These are phyloP conservation scores for Hozukius guyotensis DNA, from an alignment of 2,797 vertebrate genomes.

Conservation along the genomic window DNA sequence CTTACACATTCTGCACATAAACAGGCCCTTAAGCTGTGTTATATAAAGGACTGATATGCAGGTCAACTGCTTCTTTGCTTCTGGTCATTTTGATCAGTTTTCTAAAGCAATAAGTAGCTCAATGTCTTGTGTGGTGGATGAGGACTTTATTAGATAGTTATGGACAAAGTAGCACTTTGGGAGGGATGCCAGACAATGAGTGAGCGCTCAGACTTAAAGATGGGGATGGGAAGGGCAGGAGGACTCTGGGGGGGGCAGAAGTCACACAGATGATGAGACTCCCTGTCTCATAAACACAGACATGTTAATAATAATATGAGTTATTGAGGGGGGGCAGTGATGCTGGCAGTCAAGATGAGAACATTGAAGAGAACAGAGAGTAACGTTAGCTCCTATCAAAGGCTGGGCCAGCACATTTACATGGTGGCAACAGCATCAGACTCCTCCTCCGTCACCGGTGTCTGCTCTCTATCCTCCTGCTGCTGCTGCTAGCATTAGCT, in stretches of 20 bases:
- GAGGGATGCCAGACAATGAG: slow-evolving; percentile 65
- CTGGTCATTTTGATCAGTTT: not conserved
- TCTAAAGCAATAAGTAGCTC: not conserved
- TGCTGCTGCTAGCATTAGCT: not conserved
- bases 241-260: slow-evolving; percentile 12
- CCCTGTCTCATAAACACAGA: not conserved
- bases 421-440: slow-evolving; percentile 69
- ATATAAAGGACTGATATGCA: slow-evolving; percentile 29
- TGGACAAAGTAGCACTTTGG: slow-evolving; percentile 44
- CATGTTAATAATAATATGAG: not conserved
- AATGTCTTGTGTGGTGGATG: not conserved
- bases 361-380: slow-evolving; percentile 33
- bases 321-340: not conserved
- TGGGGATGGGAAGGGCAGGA: slow-evolving; percentile 28
- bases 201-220: slow-evolving; percentile 34
- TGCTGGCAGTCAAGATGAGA: not conserved
- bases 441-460: slow-evolving; percentile 79
- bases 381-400: slow-evolving; percentile 50
- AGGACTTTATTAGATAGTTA: slow-evolving; percentile 53
- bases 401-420: slow-evolving; percentile 59
- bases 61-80: slow-evolving; percentile 22
- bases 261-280: not conserved
- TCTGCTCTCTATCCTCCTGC: slow-evolving; percentile 55
- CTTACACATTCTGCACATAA: slow-evolving; percentile 2
- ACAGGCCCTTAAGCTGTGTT: slow-evolving; percentile 23